Base-by-base conservation (phyloP, 2,113 vertebrate species). In the Pseudonaja textilis region DNA sequence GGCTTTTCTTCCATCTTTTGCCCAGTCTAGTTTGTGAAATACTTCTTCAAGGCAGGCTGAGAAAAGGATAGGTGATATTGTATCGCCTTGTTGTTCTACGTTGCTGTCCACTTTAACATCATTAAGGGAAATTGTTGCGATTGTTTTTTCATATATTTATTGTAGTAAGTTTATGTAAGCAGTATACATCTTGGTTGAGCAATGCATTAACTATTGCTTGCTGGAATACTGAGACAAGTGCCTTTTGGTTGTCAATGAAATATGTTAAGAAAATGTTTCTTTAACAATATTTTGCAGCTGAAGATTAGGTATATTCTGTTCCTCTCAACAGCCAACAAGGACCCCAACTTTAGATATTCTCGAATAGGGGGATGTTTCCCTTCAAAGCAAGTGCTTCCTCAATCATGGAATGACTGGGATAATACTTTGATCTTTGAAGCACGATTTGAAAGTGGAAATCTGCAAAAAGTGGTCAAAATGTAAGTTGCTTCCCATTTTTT, bases 371-470 rank as follows among this genome's bases (percentile, higher is more conserved):
- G 97, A 64, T 95, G 95, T 93, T 92, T 55, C 69, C 93, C 97
- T 3, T 50, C 96, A 92, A 96, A 95, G 85, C 96, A 96, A 23
- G 93, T 93, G 26, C 85, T 94, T 57, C 55, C 89, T 55, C 89
- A 94, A 6, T 92, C 96, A 81, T 85, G 95, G 90, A 95, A 96
- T 50, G 90, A 96, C 45, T 95, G 89, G 89, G 97, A 97, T 88
- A 96, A 95, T 90, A 97, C 97, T n/a, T 94, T 98, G 93, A 94
- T 96, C 64, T 98, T 98, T 34, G 97, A 98, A 97, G 97, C 97
- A 50, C 95, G 97, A 54, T 98, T 98, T 96, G 98, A 98, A 94
- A 98, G 98, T 92, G 98, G 97, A 59, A 98, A 98, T 96, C 97
- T 98, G 88, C 97, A 98, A 94, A 98, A 97, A 93, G 98, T 97